Evolutionary conservation across 1,140 invertebrate species (phyloP), one percentile per base, ranked within the genome.

Genomic region (Hestina assimilis): DNA sequence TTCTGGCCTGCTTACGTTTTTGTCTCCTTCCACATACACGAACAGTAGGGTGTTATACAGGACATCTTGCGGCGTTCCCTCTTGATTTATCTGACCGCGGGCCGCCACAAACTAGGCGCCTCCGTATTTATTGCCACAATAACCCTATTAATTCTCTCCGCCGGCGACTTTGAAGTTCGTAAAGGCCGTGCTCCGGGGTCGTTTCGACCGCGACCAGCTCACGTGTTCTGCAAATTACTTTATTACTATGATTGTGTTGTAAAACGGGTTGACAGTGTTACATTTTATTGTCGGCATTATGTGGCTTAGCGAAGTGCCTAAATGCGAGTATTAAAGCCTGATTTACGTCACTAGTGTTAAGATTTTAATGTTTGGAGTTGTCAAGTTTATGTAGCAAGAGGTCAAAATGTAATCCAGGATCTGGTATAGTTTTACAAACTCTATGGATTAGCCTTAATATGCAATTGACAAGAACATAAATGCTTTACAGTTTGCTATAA

Each of bases 71-170:
- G 79, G 79, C 65, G 54, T 56, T 54, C 69, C 75, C 72, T 59
- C 75, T 75, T 86, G 83, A 86, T 86, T 83, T 84, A 84, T 82
- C 74, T 74, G 71, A 80, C 81, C 83, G 59, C 72, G 62, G 57
- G 53, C 63, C 54, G 52, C 81, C 83, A 63, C 76, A 83, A 82
- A 79, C 80, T 78, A 82, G 73, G 69, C 80, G 74, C 72, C 70
- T 75, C 58, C 64, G 74, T 87, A 85, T 87, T 87, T 87, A 87
- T 87, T 79, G 79, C 83, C 69, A 67, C 75, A 75, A 84, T 84
- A 87, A 83, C 80, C 77, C 82, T 73, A 87, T 85, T 87, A 87
- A 87, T 87, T 85, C 80, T 72, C 64, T 64, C 63, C 42, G 48
- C 60, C 60, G 67, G 57, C 61, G 71, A 79, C 75, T 86, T 80